Conservation (phyloP, 2,888 invertebrate genomes). For the Lobophora halterata region DNA sequence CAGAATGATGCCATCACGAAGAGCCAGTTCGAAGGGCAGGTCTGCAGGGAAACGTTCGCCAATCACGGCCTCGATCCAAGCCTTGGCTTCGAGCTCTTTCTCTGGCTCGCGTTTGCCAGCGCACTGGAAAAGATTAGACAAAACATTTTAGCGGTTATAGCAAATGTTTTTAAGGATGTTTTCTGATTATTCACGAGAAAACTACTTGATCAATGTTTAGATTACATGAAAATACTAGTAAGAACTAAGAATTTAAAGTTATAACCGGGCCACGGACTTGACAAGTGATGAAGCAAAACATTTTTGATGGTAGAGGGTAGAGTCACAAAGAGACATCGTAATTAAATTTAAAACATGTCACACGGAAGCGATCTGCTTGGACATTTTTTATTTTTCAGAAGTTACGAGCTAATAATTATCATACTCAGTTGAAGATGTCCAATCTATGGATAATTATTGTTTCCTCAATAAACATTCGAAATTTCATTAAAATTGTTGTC, state of each 20-base stretch:
- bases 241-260: too few relatives aligned
- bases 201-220: too few relatives aligned
- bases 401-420: not conserved
- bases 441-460: slow-evolving; percentile 9
- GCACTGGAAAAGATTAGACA: slow-evolving; percentile 78
- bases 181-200: too few relatives aligned
- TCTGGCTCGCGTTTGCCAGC: slow-evolving; percentile 90
- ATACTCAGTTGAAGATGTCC: not conserved
- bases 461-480: slow-evolving; percentile 9
- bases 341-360: not conserved
- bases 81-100: slow-evolving; percentile 89
- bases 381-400: too few relatives aligned
- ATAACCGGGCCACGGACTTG: too few relatives aligned
- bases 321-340: too few relatives aligned
- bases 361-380: too few relatives aligned
- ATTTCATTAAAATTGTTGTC: not conserved
- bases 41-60: slow-evolving; percentile 88
- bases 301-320: too few relatives aligned
- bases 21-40: slow-evolving; percentile 87
- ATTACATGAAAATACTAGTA: too few relatives aligned
- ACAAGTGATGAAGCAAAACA: too few relatives aligned
- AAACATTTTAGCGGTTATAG: too few relatives aligned
- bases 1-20: slow-evolving; percentile 91
- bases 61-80: slow-evolving; percentile 91
- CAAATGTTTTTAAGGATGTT: too few relatives aligned